Base-by-base conservation (phyloP, 2,113 vertebrate genomes). In the Aegotheles bennettii region DNA sequence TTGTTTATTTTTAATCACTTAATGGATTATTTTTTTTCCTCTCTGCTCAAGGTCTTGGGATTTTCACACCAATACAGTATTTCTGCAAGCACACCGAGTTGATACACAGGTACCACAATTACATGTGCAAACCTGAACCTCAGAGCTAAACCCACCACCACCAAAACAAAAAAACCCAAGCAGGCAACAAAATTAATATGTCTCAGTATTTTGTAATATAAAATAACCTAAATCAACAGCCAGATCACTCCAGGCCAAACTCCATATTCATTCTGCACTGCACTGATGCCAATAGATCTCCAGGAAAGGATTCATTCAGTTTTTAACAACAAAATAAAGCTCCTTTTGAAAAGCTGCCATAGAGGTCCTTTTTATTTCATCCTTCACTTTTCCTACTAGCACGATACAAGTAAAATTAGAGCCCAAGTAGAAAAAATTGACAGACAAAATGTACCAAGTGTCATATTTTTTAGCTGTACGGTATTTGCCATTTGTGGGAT, bases 321-420 rank as follows among this genome's bases (percentile, higher is more conserved):
- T 73, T 83, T 80, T 74, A 35, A 78, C 43, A 86, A 84, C 53
- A 91, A 91, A 91, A 96, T 38, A 91, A 91, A 82, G 67, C 63
- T 74, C 35, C 82, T 93, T 94, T 95, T 83, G 77, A 94, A 93
- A 91, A 90, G 63, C 54, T 85, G 67, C 87, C 87, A 95, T 88
- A 94, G 86, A 84, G 60, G 56, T 77, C 59, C 59, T 57, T 90
- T 90, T 84, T 77, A 93, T 61, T 86, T 86, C 25, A 63, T 96
- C 89, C 85, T 92, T 50, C 26, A 40, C 76, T 68, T 89, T 77
- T 73, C 67, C 67, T 63, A 47, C 64, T 64, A 84, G 26, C 56
- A 42, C 2, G 54, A 90, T 28, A 80, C 29, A 86, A 85, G 45
- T 90, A 93, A 93, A 96, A 90, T 95, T 91, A 95, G 79, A 93